Evolutionary conservation across 2,797 vertebrate species (phyloP).

Genomic region (Adelosebastes latens): DNA sequence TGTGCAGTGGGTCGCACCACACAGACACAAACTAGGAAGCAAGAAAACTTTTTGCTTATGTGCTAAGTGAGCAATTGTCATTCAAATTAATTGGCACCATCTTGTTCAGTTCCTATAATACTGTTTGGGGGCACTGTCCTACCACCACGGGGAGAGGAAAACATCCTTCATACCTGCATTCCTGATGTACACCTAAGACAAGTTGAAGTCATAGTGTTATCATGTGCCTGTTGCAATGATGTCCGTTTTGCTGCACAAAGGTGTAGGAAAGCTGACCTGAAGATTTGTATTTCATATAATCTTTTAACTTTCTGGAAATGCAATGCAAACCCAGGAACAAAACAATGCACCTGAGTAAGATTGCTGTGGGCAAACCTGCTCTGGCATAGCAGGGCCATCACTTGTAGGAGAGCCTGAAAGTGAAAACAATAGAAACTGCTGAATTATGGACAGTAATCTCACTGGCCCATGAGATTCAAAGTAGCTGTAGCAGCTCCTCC

Average conservation of each 20-base stretch:
- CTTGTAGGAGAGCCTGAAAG: conserved; percentile 14
- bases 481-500: conserved; percentile 52
- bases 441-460: conserved; percentile 58
- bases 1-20: neutral
- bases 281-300: neutral
- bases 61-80: neutral
- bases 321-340: neutral
- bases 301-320: neutral
- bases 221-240: neutral
- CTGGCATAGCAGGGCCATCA: conserved; percentile 5
- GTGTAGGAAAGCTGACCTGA: neutral
- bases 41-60: neutral
- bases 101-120: neutral
- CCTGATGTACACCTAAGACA: neutral
- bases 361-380: conserved; percentile 17
- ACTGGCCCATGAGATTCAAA: conserved; percentile 55
- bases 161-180: neutral
- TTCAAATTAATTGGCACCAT: neutral
- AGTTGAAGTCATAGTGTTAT: neutral
- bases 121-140: neutral
- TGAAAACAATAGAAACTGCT: conserved; percentile 50
- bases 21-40: neutral
- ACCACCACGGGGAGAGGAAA: neutral
- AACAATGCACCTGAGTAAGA: neutral
- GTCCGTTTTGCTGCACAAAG: neutral